These are phyloP conservation scores for Syndactyla subalaris DNA, from an alignment of 2,797 vertebrate genomes.

Conservation along the genomic window DNA sequence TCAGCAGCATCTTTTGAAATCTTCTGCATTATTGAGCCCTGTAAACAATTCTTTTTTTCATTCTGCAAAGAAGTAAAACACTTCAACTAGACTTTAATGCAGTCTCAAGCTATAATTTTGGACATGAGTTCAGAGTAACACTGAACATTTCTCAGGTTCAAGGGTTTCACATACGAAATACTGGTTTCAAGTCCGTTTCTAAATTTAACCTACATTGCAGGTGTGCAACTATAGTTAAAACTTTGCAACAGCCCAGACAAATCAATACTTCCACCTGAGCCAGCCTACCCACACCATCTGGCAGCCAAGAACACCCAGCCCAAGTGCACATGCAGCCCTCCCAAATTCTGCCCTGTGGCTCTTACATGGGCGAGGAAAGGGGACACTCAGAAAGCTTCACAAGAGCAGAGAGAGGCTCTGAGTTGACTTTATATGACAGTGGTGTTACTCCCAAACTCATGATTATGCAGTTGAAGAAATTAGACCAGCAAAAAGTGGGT, in stretches of 20 bases:
- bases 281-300: neutral
- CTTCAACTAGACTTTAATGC: neutral
- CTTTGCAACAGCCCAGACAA: neutral
- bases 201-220: slow-evolving; percentile 2
- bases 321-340: neutral
- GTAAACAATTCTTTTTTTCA: neutral
- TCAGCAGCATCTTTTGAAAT: neutral
- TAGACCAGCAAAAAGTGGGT: neutral
- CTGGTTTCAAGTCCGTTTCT: slow-evolving; percentile 21
- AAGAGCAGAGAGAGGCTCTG: neutral
- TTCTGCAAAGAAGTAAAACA: neutral
- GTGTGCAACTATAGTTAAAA: slow-evolving; percentile 17
- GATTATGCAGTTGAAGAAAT: neutral
- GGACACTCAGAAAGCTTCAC: neutral
- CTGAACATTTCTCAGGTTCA: neutral
- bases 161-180: neutral
- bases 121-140: neutral
- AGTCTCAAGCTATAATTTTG: neutral
- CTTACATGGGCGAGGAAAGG: rapidly evolving
- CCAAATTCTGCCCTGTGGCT: rapidly evolving
- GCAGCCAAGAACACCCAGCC: neutral
- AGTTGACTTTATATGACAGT: neutral
- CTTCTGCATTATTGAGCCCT: neutral
- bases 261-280: slow-evolving; percentile 1
- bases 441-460: neutral